Evolutionary conservation across 1,140 invertebrate species (phyloP).

Genomic region (Bombus haemorrhoidalis): DNA sequence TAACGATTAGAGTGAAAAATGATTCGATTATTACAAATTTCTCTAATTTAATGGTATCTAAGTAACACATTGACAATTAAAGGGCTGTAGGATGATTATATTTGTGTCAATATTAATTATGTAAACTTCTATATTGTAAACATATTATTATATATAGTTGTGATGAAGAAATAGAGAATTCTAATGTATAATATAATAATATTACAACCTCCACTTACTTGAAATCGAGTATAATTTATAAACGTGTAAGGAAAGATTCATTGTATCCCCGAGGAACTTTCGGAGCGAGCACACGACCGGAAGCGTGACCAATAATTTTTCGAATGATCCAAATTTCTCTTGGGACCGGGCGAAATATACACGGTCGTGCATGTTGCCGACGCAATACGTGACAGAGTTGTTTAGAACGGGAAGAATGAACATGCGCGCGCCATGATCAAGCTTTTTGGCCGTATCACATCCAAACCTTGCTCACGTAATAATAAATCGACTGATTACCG

Average conservation of each 20-base stretch:
- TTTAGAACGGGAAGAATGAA: slow-evolving; percentile 62
- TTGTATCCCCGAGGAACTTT: slow-evolving; percentile 17
- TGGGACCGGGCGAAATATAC: slow-evolving; percentile 40
- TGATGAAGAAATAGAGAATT: neutral
- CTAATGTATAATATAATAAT: neutral
- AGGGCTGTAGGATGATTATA: neutral
- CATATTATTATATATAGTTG: neutral
- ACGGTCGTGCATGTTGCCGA: slow-evolving; percentile 61
- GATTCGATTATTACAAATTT: neutral
- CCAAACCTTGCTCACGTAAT: slow-evolving; percentile 62
- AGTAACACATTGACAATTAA: neutral
- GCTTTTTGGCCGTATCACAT: slow-evolving; percentile 63
- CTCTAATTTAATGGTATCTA: neutral
- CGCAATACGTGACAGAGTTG: slow-evolving; percentile 63
- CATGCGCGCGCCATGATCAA: slow-evolving; percentile 46
- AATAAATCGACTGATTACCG: slow-evolving; percentile 78
- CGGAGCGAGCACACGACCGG: neutral
- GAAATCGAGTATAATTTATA: neutral
- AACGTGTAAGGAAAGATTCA: neutral
- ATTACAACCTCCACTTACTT: neutral
- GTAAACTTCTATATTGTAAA: neutral
- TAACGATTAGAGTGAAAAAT: neutral
- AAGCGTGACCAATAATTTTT: slow-evolving; percentile 49
- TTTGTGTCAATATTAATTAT: neutral
- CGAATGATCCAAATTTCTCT: slow-evolving; percentile 50